phyloP scores from a whole-genome alignment of 1,140 invertebrate species.

The Halesus radiatus region DNA sequence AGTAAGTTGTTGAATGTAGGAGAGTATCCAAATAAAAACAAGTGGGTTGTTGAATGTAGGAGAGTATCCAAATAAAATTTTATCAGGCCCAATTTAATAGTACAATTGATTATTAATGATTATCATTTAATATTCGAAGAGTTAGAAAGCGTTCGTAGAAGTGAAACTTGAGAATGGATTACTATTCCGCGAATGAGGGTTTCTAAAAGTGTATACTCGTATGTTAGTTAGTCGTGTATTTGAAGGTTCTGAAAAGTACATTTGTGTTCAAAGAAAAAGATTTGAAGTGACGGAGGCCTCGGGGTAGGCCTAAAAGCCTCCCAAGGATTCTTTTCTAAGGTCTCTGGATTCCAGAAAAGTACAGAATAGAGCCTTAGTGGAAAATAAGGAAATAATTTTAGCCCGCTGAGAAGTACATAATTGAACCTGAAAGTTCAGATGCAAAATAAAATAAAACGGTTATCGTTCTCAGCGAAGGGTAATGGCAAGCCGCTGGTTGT shows the following conservation, averaged over 20 bases:
- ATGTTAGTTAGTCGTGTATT: conserved; percentile 23
- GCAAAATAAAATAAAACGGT: too few species aligned
- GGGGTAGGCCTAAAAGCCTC: conserved; percentile 43
- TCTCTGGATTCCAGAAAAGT: conserved; percentile 40
- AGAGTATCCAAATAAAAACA: too few species aligned
- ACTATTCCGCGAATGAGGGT: neutral
- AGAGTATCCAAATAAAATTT: too few species aligned
- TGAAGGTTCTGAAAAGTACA: conserved; percentile 3
- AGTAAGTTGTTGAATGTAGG: too few species aligned
- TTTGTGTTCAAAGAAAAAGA: conserved; percentile 8
- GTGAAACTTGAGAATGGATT: neutral
- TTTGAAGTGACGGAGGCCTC: conserved; percentile 26
- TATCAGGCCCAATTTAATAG: neutral
- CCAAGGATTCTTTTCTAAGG: conserved; percentile 34
- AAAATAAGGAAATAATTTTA: conserved; percentile 43
- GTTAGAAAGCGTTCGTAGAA: neutral
- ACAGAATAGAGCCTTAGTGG: neutral
- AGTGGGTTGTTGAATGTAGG: too few species aligned
- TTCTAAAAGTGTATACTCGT: too few species aligned
- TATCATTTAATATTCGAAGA: too few species aligned
- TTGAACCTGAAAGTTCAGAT: too few species aligned
- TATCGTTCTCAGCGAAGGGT: too few species aligned
- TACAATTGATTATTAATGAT: neutral
- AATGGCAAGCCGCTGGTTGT: too few species aligned
- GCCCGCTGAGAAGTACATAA: neutral